Percentiles rank a stretch among this genome's conserved stretches.
Conservation (phyloP, 2,888 invertebrate species). For the Arrhopalites spinosus region DNA sequence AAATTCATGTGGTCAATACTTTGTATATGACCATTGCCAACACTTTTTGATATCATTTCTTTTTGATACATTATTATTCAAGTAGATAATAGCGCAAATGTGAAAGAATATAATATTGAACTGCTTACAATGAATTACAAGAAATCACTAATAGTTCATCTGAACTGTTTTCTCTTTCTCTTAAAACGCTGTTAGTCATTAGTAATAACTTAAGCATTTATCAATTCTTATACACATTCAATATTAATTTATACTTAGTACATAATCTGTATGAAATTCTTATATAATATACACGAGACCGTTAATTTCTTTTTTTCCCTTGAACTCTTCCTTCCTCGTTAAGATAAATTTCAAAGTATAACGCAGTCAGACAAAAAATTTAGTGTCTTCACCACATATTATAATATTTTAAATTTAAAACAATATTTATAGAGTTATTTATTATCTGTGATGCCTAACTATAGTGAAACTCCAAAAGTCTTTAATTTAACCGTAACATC, state of each 20-base stretch:
- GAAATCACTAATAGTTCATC: not conserved
- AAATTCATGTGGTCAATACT: not conserved
- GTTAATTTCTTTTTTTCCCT: not conserved
- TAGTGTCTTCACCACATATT: not conserved
- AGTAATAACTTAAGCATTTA: not conserved
- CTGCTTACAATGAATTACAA: not conserved
- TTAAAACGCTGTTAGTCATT: not conserved
- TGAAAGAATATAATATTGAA: not conserved
- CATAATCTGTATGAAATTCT: not conserved
- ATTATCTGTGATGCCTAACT: not conserved
- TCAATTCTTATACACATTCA: not conserved
- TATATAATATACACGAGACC: not conserved
- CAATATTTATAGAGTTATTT: not conserved
- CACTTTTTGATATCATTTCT: not conserved
- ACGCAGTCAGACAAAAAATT: constrained; percentile 3
- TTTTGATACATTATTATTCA: not conserved
- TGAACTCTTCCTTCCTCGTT: too few species aligned
- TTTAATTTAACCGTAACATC: constrained; percentile 18
- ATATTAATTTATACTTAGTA: not conserved
- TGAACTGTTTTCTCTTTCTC: not conserved
- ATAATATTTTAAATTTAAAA: not conserved
- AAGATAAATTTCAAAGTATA: not conserved
- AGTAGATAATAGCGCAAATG: not conserved
- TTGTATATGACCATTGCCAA: not conserved
- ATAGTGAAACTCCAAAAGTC: not conserved